phyloP scores from a whole-genome alignment of 2,797 vertebrate species.

The Trematocara caparti region DNA sequence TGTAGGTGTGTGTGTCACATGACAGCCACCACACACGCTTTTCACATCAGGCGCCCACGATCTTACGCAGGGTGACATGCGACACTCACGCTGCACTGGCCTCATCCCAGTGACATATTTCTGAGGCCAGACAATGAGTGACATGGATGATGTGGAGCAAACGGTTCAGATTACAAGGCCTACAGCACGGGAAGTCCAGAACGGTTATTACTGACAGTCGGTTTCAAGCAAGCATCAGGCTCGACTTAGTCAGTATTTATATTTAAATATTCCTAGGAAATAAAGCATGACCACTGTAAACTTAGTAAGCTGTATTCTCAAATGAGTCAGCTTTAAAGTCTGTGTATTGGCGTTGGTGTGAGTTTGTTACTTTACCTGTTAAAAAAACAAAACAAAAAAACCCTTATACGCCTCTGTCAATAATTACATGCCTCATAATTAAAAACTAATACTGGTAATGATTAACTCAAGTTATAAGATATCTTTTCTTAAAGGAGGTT shows the following conservation, averaged over 20 bases:
- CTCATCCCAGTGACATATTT: conserved; percentile 42
- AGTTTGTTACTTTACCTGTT: background rate
- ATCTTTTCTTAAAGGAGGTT: background rate
- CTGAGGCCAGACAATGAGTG: conserved; percentile 31
- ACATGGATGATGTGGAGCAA: conserved; percentile 2
- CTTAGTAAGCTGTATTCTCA: background rate
- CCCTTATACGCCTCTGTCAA: background rate
- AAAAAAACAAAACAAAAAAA: background rate
- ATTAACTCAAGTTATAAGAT: background rate
- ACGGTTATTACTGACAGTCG: background rate
- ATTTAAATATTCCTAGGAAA: background rate
- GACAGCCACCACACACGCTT: conserved; percentile 33
- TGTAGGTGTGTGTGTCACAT: conserved; percentile 29
- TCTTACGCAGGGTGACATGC: conserved; percentile 34
- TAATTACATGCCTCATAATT: background rate
- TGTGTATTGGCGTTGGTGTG: background rate
- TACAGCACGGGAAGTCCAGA: background rate
- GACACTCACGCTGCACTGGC: conserved; percentile 30
- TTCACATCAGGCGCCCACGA: conserved; percentile 2
- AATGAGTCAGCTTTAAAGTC: background rate
- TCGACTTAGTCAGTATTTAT: background rate
- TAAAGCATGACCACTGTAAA: background rate
- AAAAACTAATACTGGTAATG: background rate
- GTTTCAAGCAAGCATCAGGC: background rate
- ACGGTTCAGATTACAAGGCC: conserved; percentile 14